Evolutionary conservation across 2,888 invertebrate species (phyloP), one percentile per base, ranked within the genome.

Genomic region (Lycaena phlaeas): DNA sequence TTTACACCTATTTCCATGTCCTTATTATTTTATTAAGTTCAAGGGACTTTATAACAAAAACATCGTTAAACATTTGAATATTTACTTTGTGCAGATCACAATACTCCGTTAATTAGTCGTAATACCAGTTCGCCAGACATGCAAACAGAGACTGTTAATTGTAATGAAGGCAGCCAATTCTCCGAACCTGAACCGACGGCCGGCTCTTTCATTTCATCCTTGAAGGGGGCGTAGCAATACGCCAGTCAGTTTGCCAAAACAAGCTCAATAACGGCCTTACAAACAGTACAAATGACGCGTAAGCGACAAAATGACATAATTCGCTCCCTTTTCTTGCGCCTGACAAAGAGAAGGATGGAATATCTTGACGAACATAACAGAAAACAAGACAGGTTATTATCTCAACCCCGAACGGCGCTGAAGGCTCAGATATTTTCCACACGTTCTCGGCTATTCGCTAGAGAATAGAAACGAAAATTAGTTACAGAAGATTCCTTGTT

Each of bases 381-480:
- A 62, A 68, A 72, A 76, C 76, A 75, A 74, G 82, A 79, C 82
- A 82, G 73, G 71, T 81, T 81, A 81, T 82, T 82, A 81, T 81
- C 77, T 77, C 66, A 57, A 70, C 64, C 66, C 41, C 68, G 57
- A 68, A 76, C 75, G 69, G 74, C 69, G 75, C 71, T 67, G 68
- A 67, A 67, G 64, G 66, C 68, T 73, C 70, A 61, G 65, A 75
- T 81, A 84, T 82, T 82, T 81, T 79, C 75, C 71, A 79, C 84
- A 81, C 84, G 84, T 84, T 67, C 75, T 61, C 73, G 65, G 65
- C 66, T 76, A 81, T 78, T 68, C 84, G 64, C 84, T 54, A 52
- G 84, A 84, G 84, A 79, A 72, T 69, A 57, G 62, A 63, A 74
- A 67, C 75, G 78, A 82, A 84, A 84, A 84, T 82, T 84, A 82